Evolutionary conservation across 2,797 vertebrate genomes (phyloP).

Genomic region (Platyrinchus mystaceus): DNA sequence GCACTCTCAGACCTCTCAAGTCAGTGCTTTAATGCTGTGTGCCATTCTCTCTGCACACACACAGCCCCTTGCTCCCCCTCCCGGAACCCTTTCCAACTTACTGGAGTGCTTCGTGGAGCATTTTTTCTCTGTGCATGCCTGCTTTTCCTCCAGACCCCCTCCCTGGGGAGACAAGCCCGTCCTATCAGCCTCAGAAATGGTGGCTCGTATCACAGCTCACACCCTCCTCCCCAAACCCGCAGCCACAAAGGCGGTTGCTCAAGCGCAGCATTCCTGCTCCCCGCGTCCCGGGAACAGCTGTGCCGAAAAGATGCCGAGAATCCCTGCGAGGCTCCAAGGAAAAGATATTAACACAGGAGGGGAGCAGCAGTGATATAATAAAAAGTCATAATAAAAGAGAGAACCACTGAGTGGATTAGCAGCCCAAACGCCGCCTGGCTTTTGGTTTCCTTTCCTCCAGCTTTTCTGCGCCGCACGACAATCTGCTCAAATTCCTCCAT

Average conservation of each 20-base stretch:
- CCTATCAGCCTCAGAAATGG: not conserved
- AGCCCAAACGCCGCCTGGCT: not conserved
- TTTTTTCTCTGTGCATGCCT: not conserved
- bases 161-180: not conserved
- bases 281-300: constrained; percentile 57
- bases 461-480: not conserved
- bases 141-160: not conserved
- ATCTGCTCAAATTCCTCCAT: not conserved
- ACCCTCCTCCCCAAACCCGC: constrained; percentile 4
- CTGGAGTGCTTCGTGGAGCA: not conserved
- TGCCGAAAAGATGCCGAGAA: constrained; percentile 59
- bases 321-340: constrained; percentile 60
- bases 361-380: constrained; percentile 46
- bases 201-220: not conserved
- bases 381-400: constrained; percentile 47
- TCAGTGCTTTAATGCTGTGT: not conserved
- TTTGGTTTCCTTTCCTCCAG: constrained; percentile 27
- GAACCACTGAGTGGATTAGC: constrained; percentile 45
- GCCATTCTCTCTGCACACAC: not conserved
- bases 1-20: not conserved
- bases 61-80: not conserved
- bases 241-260: constrained; percentile 46
- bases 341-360: constrained; percentile 65
- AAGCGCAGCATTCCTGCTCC: constrained; percentile 40
- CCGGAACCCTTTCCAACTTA: not conserved